Evolutionary conservation across 2,888 invertebrate species (phyloP), one percentile per base, ranked within the genome.

Genomic region (Temnothorax unifasciatus): DNA sequence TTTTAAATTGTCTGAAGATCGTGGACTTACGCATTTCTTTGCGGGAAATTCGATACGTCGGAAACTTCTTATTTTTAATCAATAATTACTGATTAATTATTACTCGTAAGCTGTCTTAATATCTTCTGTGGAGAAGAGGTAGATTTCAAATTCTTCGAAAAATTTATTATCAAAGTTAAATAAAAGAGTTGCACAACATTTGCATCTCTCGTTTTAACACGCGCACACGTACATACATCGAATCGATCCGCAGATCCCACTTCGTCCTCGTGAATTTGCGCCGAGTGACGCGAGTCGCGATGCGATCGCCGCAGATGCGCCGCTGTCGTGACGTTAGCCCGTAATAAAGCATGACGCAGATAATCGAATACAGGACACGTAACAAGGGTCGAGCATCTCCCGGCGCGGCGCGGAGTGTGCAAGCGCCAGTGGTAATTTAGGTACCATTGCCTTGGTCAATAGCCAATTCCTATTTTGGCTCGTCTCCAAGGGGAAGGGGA

Each of bases 381-480:
- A 94, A 94, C 94, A 92, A 93, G 93, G 84, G 79, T 89, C 87
- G 87, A 84, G 89, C 88, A 88, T 88, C 86, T 88, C 86, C 84
- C 87, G 88, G 74, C 85, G 81, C 34, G 79, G 83, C 85, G 81
- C 34, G 79, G 84, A 68, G 77, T 90, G 87, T 89, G 89, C 86
- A 89, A 68, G 89, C 90, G 90, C 87, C 66, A 50, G 89, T 91
- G 91, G 93, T 94, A 93, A 94, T 94, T 94, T 93, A 93, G 92
- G 92, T 92, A 92, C 92, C 92, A 93, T 92, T 92, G 93, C 92
- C 92, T 94, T 94, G 94, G 94, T 94, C 93, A 94, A 94, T 94
- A 92, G 94, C 94, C 94, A 94, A 94, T 94, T 94, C 92, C 93
- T 93, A 94, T 93, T 94, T 71, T 94, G 94, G 94, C 94, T 88